Conservation (phyloP, 2,113 vertebrate genomes). For the Macheiramphus alcinus region DNA sequence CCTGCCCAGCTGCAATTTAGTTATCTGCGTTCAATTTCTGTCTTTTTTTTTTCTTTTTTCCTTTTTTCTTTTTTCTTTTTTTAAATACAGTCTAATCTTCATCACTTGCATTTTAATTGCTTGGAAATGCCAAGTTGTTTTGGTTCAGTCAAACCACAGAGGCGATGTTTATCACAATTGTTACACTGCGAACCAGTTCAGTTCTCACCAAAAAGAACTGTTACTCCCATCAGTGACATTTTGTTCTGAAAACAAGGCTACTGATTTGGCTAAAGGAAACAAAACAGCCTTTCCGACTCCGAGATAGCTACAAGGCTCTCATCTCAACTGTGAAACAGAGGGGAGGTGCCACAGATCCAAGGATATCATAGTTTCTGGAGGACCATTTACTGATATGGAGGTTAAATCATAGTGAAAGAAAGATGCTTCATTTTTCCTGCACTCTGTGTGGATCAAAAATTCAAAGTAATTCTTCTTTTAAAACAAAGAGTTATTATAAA, state of each 20-base stretch:
- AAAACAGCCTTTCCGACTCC: conserved; percentile 34
- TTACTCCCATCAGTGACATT: conserved; percentile 61
- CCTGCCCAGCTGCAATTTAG: conserved; percentile 41
- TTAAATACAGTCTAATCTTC: neutral
- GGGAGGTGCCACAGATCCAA: conserved; percentile 21
- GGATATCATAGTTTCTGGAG: conserved; percentile 9
- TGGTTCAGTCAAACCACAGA: conserved; percentile 66
- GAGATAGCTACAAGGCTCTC: conserved; percentile 24
- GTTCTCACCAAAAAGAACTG: conserved; percentile 69
- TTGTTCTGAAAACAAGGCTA: conserved; percentile 77
- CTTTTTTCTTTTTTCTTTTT: no score
- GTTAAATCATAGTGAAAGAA: neutral
- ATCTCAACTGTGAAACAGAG: neutral
- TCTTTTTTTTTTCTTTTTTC: neutral
- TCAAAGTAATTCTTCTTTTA: neutral
- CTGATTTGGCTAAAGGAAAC: conserved; percentile 68
- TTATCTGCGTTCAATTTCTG: conserved; percentile 46
- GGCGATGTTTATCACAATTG: conserved; percentile 67
- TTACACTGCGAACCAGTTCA: conserved; percentile 32
- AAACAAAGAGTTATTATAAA: neutral
- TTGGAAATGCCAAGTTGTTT: conserved; percentile 66
- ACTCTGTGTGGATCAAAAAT: neutral
- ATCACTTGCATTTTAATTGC: conserved; percentile 53
- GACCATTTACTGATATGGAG: neutral
- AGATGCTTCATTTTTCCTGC: neutral